Conservation (phyloP, 1,140 invertebrate species). For the Orchestia grillus region DNA sequence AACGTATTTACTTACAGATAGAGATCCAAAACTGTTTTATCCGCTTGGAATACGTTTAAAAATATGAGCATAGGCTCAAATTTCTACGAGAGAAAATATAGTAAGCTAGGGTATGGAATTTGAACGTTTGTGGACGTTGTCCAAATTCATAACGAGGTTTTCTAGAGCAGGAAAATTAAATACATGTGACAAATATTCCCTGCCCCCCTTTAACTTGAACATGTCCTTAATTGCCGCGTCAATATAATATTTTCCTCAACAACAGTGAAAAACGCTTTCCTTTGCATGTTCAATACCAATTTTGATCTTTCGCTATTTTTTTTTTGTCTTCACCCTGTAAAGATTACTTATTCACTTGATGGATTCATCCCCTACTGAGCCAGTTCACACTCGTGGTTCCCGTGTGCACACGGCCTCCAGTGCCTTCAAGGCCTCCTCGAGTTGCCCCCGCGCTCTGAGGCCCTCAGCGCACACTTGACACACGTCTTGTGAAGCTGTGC, state of each 20-base stretch:
- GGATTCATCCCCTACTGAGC: not conserved
- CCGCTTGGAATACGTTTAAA: not conserved
- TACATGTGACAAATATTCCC: not conserved
- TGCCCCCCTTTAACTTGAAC: no score
- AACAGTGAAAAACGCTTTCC: no score
- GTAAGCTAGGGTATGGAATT: not conserved
- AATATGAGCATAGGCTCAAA: not conserved
- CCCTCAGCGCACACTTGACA: not conserved
- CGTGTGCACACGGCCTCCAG: not conserved
- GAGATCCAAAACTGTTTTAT: not conserved
- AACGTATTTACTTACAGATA: not conserved
- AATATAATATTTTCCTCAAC: no score
- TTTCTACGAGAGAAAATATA: not conserved
- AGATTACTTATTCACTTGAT: not conserved
- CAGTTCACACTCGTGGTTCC: not conserved
- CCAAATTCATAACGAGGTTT: not conserved
- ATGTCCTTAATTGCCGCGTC: no score
- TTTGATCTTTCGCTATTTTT: no score
- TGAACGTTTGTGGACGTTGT: not conserved
- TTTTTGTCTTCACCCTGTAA: no score
- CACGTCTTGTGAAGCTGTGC: not conserved
- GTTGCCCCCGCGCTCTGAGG: not conserved
- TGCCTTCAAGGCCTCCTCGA: not conserved
- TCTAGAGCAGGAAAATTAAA: not conserved
- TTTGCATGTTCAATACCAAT: no score